Evolutionary conservation across 2,888 invertebrate genomes (phyloP).

Genomic region (Scaptomyza polygonia): DNA sequence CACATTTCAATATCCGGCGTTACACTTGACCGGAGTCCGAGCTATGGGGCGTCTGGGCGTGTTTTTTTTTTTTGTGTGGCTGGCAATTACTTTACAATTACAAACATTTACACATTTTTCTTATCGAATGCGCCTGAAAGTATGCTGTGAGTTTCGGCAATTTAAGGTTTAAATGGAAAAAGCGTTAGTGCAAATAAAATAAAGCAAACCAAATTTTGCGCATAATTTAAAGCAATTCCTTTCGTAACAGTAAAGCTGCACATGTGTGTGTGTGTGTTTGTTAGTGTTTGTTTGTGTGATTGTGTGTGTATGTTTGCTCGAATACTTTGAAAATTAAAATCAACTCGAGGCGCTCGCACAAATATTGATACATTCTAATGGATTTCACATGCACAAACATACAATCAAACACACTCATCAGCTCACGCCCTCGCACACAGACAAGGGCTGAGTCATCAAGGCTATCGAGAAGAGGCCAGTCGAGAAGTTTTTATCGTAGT

Average conservation of each 20-base stretch:
- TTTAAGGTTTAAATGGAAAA: slow-evolving; percentile 52
- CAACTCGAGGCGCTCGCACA: slow-evolving; percentile 72
- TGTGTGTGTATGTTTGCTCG: slow-evolving; percentile 24
- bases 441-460: slow-evolving; percentile 20
- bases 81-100: slow-evolving; percentile 76
- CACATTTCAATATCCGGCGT: slow-evolving; percentile 3
- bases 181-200: slow-evolving; percentile 68
- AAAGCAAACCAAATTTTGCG: slow-evolving; percentile 64
- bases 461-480: slow-evolving; percentile 41
- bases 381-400: slow-evolving; percentile 52
- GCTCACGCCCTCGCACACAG: slow-evolving; percentile 3
- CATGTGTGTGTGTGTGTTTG: not conserved
- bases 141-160: slow-evolving; percentile 37
- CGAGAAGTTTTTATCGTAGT: slow-evolving; percentile 71
- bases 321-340: slow-evolving; percentile 76
- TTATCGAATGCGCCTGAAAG: slow-evolving; percentile 49
- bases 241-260: not conserved
- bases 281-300: slow-evolving; percentile 1
- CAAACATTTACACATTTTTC: slow-evolving; percentile 27
- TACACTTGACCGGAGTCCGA: slow-evolving; percentile 20
- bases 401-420: slow-evolving; percentile 4
- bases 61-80: slow-evolving; percentile 7
- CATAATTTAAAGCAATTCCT: slow-evolving; percentile 64
- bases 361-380: slow-evolving; percentile 81
- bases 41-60: slow-evolving; percentile 2